Conservation (phyloP, 2,888 invertebrate genomes). For the Microctonus hyperodae region DNA sequence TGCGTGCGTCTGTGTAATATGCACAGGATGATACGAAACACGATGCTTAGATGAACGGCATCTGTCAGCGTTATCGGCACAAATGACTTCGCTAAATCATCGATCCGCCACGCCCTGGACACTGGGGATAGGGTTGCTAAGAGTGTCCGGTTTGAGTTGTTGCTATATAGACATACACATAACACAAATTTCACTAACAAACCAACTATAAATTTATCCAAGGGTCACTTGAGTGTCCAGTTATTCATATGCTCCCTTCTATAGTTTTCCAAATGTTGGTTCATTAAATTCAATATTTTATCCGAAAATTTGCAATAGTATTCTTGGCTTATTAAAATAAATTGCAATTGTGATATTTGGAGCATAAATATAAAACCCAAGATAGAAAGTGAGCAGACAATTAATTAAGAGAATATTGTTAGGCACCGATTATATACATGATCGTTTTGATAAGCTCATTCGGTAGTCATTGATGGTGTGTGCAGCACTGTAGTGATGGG, state of each 20-base stretch:
- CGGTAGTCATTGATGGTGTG: constrained; percentile 3
- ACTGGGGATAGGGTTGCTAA: constrained; percentile 57
- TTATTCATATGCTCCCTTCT: constrained; percentile 17
- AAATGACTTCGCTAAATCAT: constrained; percentile 61
- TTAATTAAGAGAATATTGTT: background rate
- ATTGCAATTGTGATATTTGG: background rate
- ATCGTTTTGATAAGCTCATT: constrained; percentile 18
- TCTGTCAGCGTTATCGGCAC: constrained; percentile 60
- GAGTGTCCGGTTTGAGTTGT: constrained; percentile 50
- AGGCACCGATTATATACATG: constrained; percentile 7
- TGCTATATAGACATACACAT: background rate
- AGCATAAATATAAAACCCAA: background rate
- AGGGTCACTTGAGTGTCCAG: constrained; percentile 28
- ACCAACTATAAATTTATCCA: constrained; percentile 54
- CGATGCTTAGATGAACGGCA: constrained; percentile 37
- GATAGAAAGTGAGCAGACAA: background rate
- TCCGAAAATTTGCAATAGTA: background rate
- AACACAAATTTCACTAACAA: constrained; percentile 50
- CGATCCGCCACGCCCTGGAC: constrained; percentile 61
- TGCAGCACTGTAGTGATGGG: constrained; percentile 43
- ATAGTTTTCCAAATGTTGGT: background rate
- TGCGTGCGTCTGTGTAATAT: background rate
- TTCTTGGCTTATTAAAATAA: background rate
- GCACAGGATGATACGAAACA: background rate
- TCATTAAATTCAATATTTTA: background rate